A percentile compares a stretch with the other conserved stretches of the same genome.
phyloP scores from a whole-genome alignment of 2,888 invertebrate genomes.

The Oxytorus armatus region DNA sequence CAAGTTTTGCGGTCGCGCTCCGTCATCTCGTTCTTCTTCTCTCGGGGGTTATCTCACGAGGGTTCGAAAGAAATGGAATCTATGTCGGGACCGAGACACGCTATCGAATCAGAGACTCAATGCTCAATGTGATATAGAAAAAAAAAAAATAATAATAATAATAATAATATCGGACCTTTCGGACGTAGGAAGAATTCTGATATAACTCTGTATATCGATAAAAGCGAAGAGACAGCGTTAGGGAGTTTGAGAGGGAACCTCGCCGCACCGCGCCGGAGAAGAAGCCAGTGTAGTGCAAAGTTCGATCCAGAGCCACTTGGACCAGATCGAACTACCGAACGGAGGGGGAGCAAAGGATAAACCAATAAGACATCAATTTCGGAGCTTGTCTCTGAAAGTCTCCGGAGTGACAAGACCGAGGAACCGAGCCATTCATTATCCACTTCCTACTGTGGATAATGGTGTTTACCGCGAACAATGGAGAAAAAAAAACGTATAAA shows the following conservation, averaged over 20 bases:
- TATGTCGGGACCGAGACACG: constrained; percentile 22
- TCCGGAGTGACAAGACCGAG: constrained; percentile 33
- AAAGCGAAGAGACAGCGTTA: constrained; percentile 38
- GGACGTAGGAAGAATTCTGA: constrained; percentile 74
- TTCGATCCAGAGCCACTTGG: constrained; percentile 35
- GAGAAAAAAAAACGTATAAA: constrained; percentile 35
- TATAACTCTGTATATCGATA: constrained; percentile 60
- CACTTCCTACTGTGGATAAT: constrained; percentile 53
- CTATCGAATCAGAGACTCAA: constrained; percentile 62
- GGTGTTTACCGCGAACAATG: constrained; percentile 44
- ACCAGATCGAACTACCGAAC: constrained; percentile 67
- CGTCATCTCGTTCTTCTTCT: constrained; percentile 5
- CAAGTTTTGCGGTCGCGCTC: background rate
- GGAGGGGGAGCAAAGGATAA: constrained; percentile 76
- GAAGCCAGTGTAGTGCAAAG: background rate
- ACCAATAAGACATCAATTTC: constrained; percentile 79
- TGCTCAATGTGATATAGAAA: constrained; percentile 72
- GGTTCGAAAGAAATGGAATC: constrained; percentile 51
- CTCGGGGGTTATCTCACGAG: background rate
- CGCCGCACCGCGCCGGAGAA: background rate
- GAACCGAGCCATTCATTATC: constrained; percentile 68
- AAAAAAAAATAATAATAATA: background rate
- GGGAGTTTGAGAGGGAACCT: constrained; percentile 22
- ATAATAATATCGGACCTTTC: constrained; percentile 76
- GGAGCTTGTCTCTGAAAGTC: constrained; percentile 50